Conservation (phyloP, 2,888 invertebrate genomes). For the Limnephilus marmoratus region DNA sequence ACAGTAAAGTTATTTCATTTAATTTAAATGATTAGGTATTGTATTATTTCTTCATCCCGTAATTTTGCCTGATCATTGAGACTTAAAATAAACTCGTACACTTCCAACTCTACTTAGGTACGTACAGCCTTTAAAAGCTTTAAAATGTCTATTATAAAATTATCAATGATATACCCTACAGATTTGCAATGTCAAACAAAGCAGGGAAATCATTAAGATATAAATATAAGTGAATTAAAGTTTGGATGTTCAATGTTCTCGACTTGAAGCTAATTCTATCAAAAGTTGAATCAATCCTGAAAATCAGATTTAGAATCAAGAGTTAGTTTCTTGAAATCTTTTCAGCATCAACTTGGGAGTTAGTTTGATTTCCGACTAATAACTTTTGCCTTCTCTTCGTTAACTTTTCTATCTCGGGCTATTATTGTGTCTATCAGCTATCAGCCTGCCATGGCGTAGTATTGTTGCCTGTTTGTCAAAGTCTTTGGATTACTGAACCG, state of each 20-base stretch:
- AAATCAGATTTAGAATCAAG: not conserved
- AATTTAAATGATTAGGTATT: not conserved
- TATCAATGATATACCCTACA: not conserved
- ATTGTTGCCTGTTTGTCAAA: conserved; percentile 49
- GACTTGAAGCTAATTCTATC: not conserved
- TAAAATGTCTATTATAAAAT: not conserved
- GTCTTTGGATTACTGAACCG: conserved; percentile 51
- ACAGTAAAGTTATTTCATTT: not conserved
- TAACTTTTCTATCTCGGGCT: conserved; percentile 14
- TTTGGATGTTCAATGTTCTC: not conserved
- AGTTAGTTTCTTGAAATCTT: not conserved
- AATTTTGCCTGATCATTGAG: not conserved
- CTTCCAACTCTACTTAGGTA: not conserved
- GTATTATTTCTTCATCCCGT: not conserved
- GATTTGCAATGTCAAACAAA: not conserved
- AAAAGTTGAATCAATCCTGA: not conserved
- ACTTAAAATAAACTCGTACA: not conserved
- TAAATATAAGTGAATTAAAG: not conserved
- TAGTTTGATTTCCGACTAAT: conserved; percentile 39
- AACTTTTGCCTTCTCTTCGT: conserved; percentile 33
- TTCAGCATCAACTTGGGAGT: not conserved
- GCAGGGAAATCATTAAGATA: not conserved
- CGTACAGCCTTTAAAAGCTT: not conserved
- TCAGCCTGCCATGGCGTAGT: not conserved
- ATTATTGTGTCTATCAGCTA: conserved; percentile 28